Base-by-base conservation (phyloP, 2,797 vertebrate genomes). In the Sparus aurata region DNA sequence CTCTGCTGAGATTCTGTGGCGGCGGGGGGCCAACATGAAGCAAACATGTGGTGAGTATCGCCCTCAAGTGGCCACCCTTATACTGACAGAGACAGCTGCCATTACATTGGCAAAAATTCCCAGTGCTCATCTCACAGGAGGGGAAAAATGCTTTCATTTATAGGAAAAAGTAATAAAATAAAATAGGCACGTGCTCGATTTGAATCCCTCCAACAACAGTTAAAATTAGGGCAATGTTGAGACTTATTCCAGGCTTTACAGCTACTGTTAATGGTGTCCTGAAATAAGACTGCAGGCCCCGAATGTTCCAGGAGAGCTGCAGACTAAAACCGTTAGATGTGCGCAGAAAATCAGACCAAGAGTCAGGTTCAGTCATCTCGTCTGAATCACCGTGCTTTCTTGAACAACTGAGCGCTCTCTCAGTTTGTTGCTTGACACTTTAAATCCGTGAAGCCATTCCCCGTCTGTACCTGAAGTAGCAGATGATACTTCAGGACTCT, bases 401-500 rank as follows among this genome's bases (percentile, higher is more conserved):
- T 50, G 16, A 4, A 54, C 63, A 55, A 41, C 17, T 9, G 1
- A 38, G 5, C 45, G 16, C 1, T 17, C 34, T 12, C 5, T 16
- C 1, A 22, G 45, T 60, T 11, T 34, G 11, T 34, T 2, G 38
- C 50, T 63, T 64, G 5, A 46, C 17, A 27, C 9, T 75, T 72
- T 20, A 46, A n/a, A 57, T 20, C 0, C 3, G 13, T 15, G 10
- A 7, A 76, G 5, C 68, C 0, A 10, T 23, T 18, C 3, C 38
- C 38, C 3, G 25, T 9, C 22, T 47, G 0, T 81, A 99, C 98
- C 97, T 99, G 98, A 20, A 99, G 96, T 20, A 99, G 95, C 0
- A 99, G 95, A 64, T 98, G 98, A 73, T 99, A 99, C 83, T 99
- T 99, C n/a, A 99, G 91, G 69, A 99, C 97, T 87, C 98, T 95